Conservation (phyloP, 2,888 invertebrate species). For the Tetramorium bicarinatum region DNA sequence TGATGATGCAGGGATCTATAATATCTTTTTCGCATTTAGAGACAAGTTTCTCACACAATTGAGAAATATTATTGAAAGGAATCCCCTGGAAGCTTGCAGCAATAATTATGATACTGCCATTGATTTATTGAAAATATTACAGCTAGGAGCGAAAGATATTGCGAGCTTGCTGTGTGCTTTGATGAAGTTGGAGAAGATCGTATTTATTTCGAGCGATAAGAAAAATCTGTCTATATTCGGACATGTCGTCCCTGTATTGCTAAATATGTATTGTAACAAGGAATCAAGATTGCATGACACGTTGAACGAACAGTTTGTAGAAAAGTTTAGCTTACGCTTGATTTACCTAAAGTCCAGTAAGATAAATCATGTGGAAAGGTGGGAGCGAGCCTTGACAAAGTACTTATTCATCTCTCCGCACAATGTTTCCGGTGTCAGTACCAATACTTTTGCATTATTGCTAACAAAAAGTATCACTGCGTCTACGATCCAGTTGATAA, state of each 20-base stretch:
- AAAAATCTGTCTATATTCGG: constrained; percentile 87
- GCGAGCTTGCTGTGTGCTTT: constrained; percentile 86
- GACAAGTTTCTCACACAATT: constrained; percentile 88
- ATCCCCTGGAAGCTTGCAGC: constrained; percentile 84
- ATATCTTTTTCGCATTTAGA: constrained; percentile 87
- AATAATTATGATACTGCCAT: constrained; percentile 71
- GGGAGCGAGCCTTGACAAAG: constrained; percentile 88
- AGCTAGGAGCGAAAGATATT: constrained; percentile 85
- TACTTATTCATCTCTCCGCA: constrained; percentile 90
- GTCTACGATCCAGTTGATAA: constrained; percentile 88
- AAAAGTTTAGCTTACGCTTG: constrained; percentile 72
- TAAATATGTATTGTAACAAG: constrained; percentile 87
- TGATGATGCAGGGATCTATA: constrained; percentile 24
- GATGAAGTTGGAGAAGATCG: constrained; percentile 82
- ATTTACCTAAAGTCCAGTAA: constrained; percentile 72
- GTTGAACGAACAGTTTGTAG: constrained; percentile 73
- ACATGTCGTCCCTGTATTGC: constrained; percentile 88
- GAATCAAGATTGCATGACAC: constrained; percentile 55
- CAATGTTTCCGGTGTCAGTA: constrained; percentile 87
- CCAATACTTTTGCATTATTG: constrained; percentile 77
- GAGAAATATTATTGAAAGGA: constrained; percentile 84
- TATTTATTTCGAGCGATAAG: constrained; percentile 87
- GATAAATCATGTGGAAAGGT: constrained; percentile 83
- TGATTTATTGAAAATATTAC: constrained; percentile 86
- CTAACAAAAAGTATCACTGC: constrained; percentile 68